Conservation (phyloP, 2,888 invertebrate genomes). For the Sycophila texana region DNA sequence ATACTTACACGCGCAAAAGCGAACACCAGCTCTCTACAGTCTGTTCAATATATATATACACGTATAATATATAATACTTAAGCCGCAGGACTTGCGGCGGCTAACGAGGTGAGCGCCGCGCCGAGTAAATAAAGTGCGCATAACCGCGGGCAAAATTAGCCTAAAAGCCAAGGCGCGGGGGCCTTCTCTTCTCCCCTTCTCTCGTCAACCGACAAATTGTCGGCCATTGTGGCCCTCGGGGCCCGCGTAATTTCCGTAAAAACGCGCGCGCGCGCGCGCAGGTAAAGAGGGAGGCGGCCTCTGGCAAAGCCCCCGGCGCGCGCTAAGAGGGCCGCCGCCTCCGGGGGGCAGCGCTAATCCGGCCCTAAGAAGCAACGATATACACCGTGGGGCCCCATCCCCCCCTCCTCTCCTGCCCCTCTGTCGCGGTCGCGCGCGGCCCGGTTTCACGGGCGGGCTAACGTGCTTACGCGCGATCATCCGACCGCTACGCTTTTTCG, state of each 20-base stretch:
- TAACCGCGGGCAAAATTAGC: conserved; percentile 37
- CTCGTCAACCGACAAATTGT: conserved; percentile 58
- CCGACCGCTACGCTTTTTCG: conserved; percentile 66
- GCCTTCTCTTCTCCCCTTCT: conserved; percentile 1
- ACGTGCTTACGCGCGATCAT: conserved; percentile 75
- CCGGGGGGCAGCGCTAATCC: conserved; percentile 62
- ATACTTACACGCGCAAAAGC: too few species aligned
- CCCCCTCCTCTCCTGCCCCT: too few species aligned
- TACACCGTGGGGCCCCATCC: conserved; percentile 45
- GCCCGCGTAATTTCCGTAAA: conserved; percentile 38
- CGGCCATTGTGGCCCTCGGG: conserved; percentile 43
- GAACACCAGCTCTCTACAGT: too few species aligned
- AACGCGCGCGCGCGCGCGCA: conserved; percentile 8
- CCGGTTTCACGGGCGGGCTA: conserved; percentile 64
- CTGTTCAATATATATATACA: too few species aligned
- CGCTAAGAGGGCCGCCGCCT: conserved; percentile 59
- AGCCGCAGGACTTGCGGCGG: conserved; percentile 19
- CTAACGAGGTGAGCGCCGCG: neutral
- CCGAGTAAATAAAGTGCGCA: conserved; percentile 34
- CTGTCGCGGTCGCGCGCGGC: neutral
- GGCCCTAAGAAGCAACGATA: conserved; percentile 72
- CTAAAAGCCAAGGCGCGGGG: conserved; percentile 14
- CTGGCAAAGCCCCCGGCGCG: conserved; percentile 25
- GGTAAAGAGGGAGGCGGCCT: conserved; percentile 11
- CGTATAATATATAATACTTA: neutral